These are phyloP conservation scores for Neolamprologus ventralis DNA, from an alignment of 2,113 vertebrate species.

Conservation along the genomic window DNA sequence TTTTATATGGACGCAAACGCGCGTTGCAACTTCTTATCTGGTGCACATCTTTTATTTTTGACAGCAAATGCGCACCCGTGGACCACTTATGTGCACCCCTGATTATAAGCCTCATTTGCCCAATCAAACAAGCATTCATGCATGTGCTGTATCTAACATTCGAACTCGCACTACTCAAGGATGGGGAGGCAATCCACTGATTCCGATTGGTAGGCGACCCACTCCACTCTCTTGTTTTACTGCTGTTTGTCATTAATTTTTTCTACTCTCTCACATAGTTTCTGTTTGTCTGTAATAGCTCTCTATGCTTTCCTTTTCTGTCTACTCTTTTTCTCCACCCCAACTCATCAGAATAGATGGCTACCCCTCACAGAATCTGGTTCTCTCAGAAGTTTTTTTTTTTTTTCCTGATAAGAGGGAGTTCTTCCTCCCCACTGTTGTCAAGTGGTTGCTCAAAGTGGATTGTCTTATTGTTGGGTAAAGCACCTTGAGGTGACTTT, in stretches of 20 bases:
- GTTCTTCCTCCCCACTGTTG: background rate
- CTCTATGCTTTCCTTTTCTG: background rate
- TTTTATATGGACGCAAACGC: background rate
- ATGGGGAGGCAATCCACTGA: background rate
- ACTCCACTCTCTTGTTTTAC: background rate
- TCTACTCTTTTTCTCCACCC: background rate
- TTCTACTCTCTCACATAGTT: background rate
- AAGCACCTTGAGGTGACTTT: background rate
- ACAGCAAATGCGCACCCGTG: background rate
- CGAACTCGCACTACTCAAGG: background rate
- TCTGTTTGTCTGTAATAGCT: background rate
- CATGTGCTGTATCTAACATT: background rate
- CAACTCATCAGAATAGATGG: background rate
- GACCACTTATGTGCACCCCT: background rate
- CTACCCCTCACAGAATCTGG: background rate
- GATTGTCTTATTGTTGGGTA: background rate
- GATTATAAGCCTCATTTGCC: background rate
- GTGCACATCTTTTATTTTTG: background rate
- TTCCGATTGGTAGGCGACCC: background rate
- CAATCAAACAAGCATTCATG: background rate
- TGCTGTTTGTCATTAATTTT: background rate
- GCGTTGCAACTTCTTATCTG: background rate
- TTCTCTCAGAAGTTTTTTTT: background rate
- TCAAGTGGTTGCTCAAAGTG: background rate
- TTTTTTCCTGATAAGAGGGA: background rate